These are phyloP conservation scores for Burhinus bistriatus DNA, from an alignment of 2,113 vertebrate species.

Conservation along the genomic window DNA sequence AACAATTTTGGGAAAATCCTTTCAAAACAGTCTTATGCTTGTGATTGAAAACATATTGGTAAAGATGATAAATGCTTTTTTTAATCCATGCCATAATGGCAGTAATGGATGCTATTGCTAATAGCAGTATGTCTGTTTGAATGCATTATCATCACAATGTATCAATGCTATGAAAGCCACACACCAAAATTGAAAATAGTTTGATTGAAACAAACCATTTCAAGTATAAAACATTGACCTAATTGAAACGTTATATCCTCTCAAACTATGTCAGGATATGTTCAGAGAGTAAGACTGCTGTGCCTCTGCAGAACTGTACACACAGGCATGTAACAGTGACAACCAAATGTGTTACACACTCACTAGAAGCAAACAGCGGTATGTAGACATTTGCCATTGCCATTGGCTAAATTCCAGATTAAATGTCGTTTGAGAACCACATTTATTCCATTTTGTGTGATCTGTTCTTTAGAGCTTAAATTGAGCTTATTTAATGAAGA, in stretches of 20 bases:
- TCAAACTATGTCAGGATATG: neutral
- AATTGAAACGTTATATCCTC: neutral
- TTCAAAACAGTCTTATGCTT: neutral
- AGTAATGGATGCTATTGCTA: neutral
- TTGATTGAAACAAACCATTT: neutral
- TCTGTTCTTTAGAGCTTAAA: neutral
- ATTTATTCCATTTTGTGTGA: neutral
- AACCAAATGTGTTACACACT: neutral
- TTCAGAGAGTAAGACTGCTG: neutral
- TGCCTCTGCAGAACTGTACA: neutral
- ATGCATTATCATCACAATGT: neutral
- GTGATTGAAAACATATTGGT: neutral
- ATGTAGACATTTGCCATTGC: neutral
- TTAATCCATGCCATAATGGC: neutral
- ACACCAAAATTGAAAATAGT: neutral
- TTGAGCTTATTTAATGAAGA: neutral
- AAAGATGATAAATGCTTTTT: neutral
- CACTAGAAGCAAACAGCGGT: neutral
- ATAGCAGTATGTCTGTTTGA: neutral
- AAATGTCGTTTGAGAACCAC: neutral
- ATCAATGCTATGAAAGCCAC: neutral
- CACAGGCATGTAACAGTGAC: neutral
- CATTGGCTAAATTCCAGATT: neutral
- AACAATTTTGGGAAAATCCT: neutral
- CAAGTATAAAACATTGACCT: neutral